Conservation (phyloP, 2,113 vertebrate genomes). For the Scolopax mira region DNA sequence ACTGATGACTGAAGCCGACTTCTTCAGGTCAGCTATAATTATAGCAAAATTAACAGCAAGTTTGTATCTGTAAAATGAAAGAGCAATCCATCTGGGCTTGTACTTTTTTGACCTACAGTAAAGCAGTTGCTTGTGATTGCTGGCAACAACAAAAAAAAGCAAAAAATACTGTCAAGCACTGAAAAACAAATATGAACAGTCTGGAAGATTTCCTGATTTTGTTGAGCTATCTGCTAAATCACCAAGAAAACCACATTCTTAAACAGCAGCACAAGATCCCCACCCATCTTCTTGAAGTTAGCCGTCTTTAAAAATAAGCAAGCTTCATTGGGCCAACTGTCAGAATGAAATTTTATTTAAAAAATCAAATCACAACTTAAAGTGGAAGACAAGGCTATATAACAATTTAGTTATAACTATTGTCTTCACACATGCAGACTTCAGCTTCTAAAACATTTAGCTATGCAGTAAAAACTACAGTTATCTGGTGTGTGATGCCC, state of each 20-base stretch:
- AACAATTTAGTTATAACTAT: background rate
- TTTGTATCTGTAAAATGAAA: background rate
- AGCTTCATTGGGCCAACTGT: background rate
- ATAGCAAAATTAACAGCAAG: background rate
- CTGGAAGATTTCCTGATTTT: conserved; percentile 37
- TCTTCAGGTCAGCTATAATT: background rate
- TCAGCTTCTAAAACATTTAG: background rate
- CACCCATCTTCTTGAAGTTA: background rate
- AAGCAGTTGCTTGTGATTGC: background rate
- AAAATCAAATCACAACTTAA: background rate
- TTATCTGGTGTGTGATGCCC: background rate
- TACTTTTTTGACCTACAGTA: background rate
- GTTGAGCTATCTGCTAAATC: conserved; percentile 8
- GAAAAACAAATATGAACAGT: background rate
- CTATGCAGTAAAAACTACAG: background rate
- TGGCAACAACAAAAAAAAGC: background rate
- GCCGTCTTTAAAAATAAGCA: background rate
- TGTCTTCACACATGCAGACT: background rate
- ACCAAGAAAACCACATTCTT: conserved; percentile 25
- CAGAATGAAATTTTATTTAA: background rate
- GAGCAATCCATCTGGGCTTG: background rate
- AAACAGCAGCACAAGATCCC: background rate
- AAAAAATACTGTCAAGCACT: background rate
- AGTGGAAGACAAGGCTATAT: background rate
- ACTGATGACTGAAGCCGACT: background rate